A percentile compares a stretch with the other conserved stretches of the same genome.
These are phyloP conservation scores for Rutpela maculata DNA, from an alignment of 2,888 invertebrate genomes.

Conservation along the genomic window DNA sequence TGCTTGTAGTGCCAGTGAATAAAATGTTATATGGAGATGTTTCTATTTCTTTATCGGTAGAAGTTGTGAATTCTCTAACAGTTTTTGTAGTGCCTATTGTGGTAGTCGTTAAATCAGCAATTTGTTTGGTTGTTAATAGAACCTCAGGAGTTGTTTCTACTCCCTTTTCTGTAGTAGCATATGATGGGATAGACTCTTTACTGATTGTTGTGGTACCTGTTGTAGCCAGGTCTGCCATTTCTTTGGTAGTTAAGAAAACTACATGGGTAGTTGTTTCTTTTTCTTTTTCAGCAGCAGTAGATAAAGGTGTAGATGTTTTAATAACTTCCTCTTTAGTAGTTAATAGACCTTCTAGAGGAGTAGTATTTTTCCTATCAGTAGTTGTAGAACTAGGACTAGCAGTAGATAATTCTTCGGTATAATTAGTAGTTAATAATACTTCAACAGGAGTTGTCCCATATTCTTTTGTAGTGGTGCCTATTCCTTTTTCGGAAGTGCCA, in stretches of 20 bases:
- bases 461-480: no score
- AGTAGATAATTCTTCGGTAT: constrained; percentile 16
- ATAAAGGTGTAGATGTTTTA: constrained; percentile 18
- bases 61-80: constrained; percentile 20
- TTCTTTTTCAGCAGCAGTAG: constrained; percentile 35
- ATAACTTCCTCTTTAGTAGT: constrained; percentile 6
- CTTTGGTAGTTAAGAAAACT: constrained; percentile 9
- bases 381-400: constrained; percentile 25
- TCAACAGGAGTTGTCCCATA: not conserved
- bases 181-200: constrained; percentile 8
- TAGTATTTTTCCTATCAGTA: constrained; percentile 10
- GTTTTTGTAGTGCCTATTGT: no score
- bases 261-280: constrained; percentile 10
- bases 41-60: constrained; percentile 22
- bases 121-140: constrained; percentile 14
- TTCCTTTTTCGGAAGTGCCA: no score
- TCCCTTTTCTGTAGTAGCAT: constrained; percentile 9
- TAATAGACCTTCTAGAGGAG: not conserved
- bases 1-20: constrained; percentile 30
- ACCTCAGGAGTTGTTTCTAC: constrained; percentile 21
- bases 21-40: constrained; percentile 40
- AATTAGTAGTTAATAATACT: not conserved
- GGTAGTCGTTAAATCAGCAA: no score
- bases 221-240: constrained; percentile 23
- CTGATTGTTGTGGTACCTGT: constrained; percentile 34